Base-by-base conservation (phyloP, 2,113 vertebrate species). In the Phocoena sinus region DNA sequence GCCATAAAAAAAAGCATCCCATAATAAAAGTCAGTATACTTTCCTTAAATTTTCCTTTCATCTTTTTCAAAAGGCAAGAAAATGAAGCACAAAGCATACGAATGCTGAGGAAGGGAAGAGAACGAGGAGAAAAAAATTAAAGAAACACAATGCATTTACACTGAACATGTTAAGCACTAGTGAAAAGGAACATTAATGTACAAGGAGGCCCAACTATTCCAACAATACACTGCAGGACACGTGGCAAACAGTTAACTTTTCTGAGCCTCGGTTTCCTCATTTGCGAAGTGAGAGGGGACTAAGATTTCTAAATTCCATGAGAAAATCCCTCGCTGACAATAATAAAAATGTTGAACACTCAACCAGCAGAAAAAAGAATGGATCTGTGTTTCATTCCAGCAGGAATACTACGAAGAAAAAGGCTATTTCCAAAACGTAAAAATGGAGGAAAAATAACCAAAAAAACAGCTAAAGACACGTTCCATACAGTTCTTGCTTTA, bases 1-100 rank as follows among this genome's bases (percentile, higher is more conserved):
- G 97, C 38, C 96, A 97, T 98, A 81, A 97, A 99, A 97, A 98
- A 98, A 97, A 82, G 95, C 91, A 98, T 97, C 98, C 95, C 93
- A 90, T 95, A 91, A 96, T 94, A 94, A 97, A 94, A 98, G 94
- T 97, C 98, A 92, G 98, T 97, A 96, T 60, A 98, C 76, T 95
- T 98, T 95, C 90, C 88, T 98, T 92, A 98, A 81, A 98, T 74
- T 92, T 90, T 95, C 98, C 92, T 33, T 85, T 82, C 76, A 76
- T 83, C 92, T 96, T 44, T 87, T 97, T 74, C 81, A 95, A 74
- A 91, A 96, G 56, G 62, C 84, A 96, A 96, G 36, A 77, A 44
- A 91, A 97, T 56, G 83, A 92, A 38, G 33, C 62, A 73, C 9
- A 5, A 0, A 36, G 67, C 17, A 18, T 31, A 31, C 2, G 18